These are phyloP conservation scores for Ciconia boyciana DNA, from an alignment of 2,113 vertebrate genomes.

Conservation along the genomic window DNA sequence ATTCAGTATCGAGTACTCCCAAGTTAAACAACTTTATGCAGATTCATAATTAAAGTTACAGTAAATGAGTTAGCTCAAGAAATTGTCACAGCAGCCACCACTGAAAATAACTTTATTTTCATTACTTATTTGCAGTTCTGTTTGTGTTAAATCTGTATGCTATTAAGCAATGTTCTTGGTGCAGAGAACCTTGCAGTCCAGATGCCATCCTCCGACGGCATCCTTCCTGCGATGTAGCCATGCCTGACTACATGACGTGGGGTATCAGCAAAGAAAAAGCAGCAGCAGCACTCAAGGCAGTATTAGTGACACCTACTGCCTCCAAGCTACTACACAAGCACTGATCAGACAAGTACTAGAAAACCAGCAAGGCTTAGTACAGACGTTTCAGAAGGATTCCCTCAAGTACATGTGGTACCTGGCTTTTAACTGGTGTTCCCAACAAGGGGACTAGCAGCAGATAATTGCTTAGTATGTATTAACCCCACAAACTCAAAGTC, in stretches of 20 bases:
- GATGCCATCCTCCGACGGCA: neutral
- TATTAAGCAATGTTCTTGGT: neutral
- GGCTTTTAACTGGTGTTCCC: neutral
- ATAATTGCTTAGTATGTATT: neutral
- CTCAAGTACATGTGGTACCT: neutral
- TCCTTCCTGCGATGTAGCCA: neutral
- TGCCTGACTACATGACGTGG: neutral
- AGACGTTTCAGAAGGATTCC: neutral
- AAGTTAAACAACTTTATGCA: constrained; percentile 12
- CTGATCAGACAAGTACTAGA: neutral
- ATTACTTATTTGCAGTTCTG: neutral
- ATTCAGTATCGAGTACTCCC: neutral
- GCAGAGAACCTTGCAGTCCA: neutral
- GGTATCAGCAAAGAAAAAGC: neutral
- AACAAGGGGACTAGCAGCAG: neutral
- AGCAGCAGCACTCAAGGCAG: neutral
- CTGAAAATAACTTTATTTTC: neutral
- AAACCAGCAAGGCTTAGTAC: neutral
- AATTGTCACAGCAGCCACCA: neutral
- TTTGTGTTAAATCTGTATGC: neutral
- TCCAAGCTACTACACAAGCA: neutral
- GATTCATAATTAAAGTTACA: constrained; percentile 24
- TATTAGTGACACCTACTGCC: neutral
- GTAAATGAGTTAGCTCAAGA: constrained; percentile 7
- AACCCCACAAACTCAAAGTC: neutral